Conservation (phyloP, 2,113 vertebrate species). For the Gymnocephalus cernua region DNA sequence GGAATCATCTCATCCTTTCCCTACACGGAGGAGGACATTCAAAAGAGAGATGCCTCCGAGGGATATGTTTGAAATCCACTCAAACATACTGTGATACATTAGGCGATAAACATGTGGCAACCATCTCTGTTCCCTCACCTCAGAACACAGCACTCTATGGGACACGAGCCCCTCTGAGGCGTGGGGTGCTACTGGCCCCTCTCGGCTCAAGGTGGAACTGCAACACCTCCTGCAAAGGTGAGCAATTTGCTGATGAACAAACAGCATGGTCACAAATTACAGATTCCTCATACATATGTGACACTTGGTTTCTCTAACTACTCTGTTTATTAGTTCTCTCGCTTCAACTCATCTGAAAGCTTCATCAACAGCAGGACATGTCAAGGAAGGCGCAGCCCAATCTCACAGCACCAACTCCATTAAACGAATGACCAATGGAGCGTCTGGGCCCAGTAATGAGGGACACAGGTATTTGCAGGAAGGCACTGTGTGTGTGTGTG, state of each 20-base stretch:
- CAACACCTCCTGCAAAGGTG: neutral
- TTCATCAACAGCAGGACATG: slow-evolving; percentile 60
- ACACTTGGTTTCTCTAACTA: slow-evolving; percentile 77
- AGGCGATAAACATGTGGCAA: slow-evolving; percentile 55
- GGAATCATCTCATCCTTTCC: slow-evolving; percentile 41
- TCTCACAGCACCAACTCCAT: slow-evolving; percentile 61
- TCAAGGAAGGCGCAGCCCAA: slow-evolving; percentile 64
- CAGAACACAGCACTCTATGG: neutral
- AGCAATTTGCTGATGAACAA: slow-evolving; percentile 68
- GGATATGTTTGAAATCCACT: slow-evolving; percentile 70
- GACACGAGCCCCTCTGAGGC: neutral
- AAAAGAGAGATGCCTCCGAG: slow-evolving; percentile 61
- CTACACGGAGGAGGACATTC: slow-evolving; percentile 38
- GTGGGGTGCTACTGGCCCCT: slow-evolving; percentile 78
- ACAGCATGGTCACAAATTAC: slow-evolving; percentile 31
- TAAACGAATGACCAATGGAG: slow-evolving; percentile 66
- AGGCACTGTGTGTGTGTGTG: slow-evolving; percentile 21
- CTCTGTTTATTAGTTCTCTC: slow-evolving; percentile 74
- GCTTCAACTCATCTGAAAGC: slow-evolving; percentile 69
- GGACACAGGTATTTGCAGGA: slow-evolving; percentile 22
- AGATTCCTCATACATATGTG: slow-evolving; percentile 33
- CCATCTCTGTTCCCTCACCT: slow-evolving; percentile 43
- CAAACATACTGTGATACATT: slow-evolving; percentile 56
- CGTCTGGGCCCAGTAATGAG: slow-evolving; percentile 60
- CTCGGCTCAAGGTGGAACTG: slow-evolving; percentile 4